Conservation (phyloP, 2,888 invertebrate species). For the Sinodicranocentrus sp. region DNA sequence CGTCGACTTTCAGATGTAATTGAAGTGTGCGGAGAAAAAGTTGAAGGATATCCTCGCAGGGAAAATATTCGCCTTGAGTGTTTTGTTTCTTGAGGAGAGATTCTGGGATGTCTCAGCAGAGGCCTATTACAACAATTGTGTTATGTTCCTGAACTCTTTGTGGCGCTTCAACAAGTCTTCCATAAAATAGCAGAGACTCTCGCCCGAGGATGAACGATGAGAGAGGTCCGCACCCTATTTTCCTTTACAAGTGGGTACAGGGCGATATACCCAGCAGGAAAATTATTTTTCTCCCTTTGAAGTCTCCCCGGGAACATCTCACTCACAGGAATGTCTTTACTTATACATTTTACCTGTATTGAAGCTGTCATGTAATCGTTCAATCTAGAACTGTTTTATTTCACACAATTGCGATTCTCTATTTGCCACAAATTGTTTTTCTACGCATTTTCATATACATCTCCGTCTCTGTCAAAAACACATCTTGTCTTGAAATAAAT, state of each 20-base stretch:
- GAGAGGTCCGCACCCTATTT: constrained; percentile 36
- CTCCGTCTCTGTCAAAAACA: constrained; percentile 39
- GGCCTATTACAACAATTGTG: constrained; percentile 61
- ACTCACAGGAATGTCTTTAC: constrained; percentile 55
- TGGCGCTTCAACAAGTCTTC: constrained; percentile 28
- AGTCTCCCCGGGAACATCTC: constrained; percentile 48
- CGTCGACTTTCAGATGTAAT: constrained; percentile 43
- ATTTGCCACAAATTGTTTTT: constrained; percentile 64
- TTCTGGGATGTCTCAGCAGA: constrained; percentile 56
- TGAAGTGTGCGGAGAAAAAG: not conserved
- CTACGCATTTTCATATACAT: constrained; percentile 48
- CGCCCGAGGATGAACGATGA: constrained; percentile 40
- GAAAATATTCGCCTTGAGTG: constrained; percentile 58
- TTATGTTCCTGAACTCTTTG: constrained; percentile 44
- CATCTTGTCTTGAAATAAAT: constrained; percentile 38
- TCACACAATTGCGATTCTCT: constrained; percentile 62
- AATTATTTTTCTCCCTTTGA: constrained; percentile 37
- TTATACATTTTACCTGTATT: constrained; percentile 68
- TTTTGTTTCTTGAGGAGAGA: constrained; percentile 67
- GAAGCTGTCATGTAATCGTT: constrained; percentile 63
- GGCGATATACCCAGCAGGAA: constrained; percentile 49
- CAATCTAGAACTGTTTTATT: constrained; percentile 58
- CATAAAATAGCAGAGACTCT: constrained; percentile 21
- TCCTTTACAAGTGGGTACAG: constrained; percentile 66
- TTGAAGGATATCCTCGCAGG: constrained; percentile 57